Conservation (phyloP, 2,888 invertebrate species). For the Nemoura dubitans region DNA sequence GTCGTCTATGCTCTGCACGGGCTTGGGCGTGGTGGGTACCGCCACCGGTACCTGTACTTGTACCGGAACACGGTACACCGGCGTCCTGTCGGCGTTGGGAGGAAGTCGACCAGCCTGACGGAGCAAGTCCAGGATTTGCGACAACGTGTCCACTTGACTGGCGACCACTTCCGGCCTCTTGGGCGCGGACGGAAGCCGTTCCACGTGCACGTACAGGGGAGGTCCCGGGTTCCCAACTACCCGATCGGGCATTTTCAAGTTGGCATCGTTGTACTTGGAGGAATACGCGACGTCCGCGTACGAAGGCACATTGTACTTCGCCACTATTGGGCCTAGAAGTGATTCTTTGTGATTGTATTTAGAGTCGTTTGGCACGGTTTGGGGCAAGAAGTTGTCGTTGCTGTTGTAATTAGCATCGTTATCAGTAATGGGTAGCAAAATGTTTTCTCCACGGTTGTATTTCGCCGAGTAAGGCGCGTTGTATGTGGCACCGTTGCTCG, state of each 20-base stretch:
- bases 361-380: background rate
- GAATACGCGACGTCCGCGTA: background rate
- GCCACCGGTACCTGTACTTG: background rate
- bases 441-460: background rate
- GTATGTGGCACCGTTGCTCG: background rate
- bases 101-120: conserved; percentile 70
- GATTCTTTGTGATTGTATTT: background rate
- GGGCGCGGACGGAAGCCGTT: background rate
- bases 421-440: background rate
- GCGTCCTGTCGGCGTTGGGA: conserved; percentile 61
- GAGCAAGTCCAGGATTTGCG: conserved; percentile 77
- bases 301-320: conserved; percentile 8
- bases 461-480: background rate
- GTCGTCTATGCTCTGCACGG: conserved; percentile 33
- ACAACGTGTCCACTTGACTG: conserved; percentile 63
- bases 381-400: background rate
- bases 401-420: background rate
- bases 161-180: background rate
- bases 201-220: conserved; percentile 9
- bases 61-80: background rate
- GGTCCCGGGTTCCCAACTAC: background rate
- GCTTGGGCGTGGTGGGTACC: conserved; percentile 22
- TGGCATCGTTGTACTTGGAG: background rate
- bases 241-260: background rate
- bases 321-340: background rate